Evolutionary conservation across 2,888 invertebrate species (phyloP), one percentile per base, ranked within the genome.

Genomic region (Platypus cylindrus): DNA sequence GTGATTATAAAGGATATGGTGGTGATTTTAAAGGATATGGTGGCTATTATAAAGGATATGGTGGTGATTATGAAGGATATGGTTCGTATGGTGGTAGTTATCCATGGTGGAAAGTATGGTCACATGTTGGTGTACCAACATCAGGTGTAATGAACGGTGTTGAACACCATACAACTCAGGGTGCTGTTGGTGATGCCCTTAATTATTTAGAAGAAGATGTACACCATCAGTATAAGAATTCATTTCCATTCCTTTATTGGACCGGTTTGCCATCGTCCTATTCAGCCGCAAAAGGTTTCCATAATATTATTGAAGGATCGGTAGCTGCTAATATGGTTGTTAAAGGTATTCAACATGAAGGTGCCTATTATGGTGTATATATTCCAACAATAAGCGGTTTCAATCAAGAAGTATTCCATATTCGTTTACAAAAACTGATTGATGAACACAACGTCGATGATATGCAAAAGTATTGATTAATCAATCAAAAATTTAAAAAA

Each of bases 381-480:
- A 24, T 32, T 3, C 22, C 32, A 3, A 11, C 13, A 5, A 11
- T 18, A 4, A 12, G 14, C 5, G 26, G 16, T 13, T 9, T 37
- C 17, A 14, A 37, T 23, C 3, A 24, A n/a, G 18, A 26, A 7
- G 20, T 18, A 15, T 34, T 37, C 30, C 30, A 34, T 3, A 15
- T 14, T 3, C 32, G 14, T 17, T 11, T 37, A 5, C 37, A 37
- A 22, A 34, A 30, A 12, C 32, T 37, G 5, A 26, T 30, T 18
- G 29, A 37, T 24, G 34, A 37, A 24, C 18, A 28, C 26, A 30
- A 37, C 25, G 13, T 30, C 16, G 23, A 33, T 9, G 34, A 34
- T 8, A 33, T 37, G 9, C 25, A 33, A 24, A 32, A 34, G 37
- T 37, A 23, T n/a, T n/a, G n/a, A n/a, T n/a, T n/a, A n/a, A n/a